These are phyloP conservation scores for Apodemia hepburni DNA, from an alignment of 2,888 invertebrate genomes.

Conservation along the genomic window DNA sequence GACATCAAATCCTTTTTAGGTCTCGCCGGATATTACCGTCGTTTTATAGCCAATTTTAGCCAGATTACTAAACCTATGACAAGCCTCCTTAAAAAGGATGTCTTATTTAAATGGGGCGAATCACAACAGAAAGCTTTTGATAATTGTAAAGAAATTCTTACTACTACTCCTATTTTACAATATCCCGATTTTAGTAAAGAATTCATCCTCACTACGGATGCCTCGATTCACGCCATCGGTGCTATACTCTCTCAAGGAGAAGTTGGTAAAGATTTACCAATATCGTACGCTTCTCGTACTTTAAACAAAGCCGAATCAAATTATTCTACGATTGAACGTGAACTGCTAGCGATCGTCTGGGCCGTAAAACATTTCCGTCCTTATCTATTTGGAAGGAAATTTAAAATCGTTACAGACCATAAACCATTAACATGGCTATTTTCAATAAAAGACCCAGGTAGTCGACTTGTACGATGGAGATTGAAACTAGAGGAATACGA, in stretches of 20 bases:
- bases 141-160: constrained; percentile 33
- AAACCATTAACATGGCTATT: constrained; percentile 35
- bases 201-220: constrained; percentile 39
- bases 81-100: constrained; percentile 35
- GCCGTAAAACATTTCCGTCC: constrained; percentile 33
- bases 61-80: constrained; percentile 40
- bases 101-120: constrained; percentile 29
- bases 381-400: constrained; percentile 32
- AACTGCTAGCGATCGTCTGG: constrained; percentile 34
- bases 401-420: constrained; percentile 34
- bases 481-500: constrained; percentile 35
- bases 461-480: constrained; percentile 34
- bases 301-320: constrained; percentile 36
- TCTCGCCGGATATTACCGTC: constrained; percentile 40
- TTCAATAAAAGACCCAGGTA: constrained; percentile 34
- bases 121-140: constrained; percentile 35
- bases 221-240: constrained; percentile 29
- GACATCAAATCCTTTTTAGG: constrained; percentile 42
- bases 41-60: constrained; percentile 37
- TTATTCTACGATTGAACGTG: constrained; percentile 34
- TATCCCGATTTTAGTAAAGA: constrained; percentile 34
- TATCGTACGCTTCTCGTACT: constrained; percentile 30
- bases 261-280: constrained; percentile 25
- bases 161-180: no score
- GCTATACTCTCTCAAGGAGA: constrained; percentile 25